Conservation (phyloP, 2,888 invertebrate species). For the Abscondita cerata region DNA sequence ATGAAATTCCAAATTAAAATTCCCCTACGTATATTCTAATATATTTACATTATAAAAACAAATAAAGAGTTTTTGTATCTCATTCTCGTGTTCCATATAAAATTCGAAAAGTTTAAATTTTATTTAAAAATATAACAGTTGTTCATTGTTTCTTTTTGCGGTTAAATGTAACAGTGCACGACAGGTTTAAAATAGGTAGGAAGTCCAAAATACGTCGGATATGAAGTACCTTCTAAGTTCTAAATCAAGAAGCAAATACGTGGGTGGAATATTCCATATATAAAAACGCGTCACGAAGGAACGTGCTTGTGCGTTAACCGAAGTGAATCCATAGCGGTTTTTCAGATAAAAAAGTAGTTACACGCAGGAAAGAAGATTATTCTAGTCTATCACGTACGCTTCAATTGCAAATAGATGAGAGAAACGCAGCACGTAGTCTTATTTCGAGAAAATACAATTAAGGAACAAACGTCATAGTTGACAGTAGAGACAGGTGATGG, state of each 20-base stretch:
- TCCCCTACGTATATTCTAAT: too few relatives aligned
- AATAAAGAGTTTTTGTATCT: too few relatives aligned
- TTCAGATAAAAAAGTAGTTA: conserved; percentile 35
- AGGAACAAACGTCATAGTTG: conserved; percentile 31
- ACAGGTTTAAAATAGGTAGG: conserved; percentile 26
- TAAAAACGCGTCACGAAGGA: conserved; percentile 41
- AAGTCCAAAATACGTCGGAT: conserved; percentile 33
- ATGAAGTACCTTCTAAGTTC: conserved; percentile 34
- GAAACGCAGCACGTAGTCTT: conserved; percentile 15
- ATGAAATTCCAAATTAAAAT: too few relatives aligned
- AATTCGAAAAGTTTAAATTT: too few relatives aligned
- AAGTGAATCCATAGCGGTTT: conserved; percentile 33
- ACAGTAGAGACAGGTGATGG: conserved; percentile 32
- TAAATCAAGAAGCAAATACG: conserved; percentile 38
- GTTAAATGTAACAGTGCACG: conserved; percentile 19
- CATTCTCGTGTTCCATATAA: too few relatives aligned
- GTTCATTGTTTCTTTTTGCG: conserved; percentile 13
- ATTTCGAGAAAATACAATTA: conserved; percentile 26
- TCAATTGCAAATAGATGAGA: conserved; percentile 26
- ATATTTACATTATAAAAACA: too few relatives aligned
- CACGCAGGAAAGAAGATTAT: conserved; percentile 24
- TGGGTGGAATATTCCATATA: conserved; percentile 43
- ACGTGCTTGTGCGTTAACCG: conserved; percentile 40
- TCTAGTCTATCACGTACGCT: conserved; percentile 26
- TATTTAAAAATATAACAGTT: background rate